A percentile compares a stretch with the other conserved stretches of the same genome.
phyloP scores from a whole-genome alignment of 1,140 invertebrate genomes.

The Sinella curviseta region DNA sequence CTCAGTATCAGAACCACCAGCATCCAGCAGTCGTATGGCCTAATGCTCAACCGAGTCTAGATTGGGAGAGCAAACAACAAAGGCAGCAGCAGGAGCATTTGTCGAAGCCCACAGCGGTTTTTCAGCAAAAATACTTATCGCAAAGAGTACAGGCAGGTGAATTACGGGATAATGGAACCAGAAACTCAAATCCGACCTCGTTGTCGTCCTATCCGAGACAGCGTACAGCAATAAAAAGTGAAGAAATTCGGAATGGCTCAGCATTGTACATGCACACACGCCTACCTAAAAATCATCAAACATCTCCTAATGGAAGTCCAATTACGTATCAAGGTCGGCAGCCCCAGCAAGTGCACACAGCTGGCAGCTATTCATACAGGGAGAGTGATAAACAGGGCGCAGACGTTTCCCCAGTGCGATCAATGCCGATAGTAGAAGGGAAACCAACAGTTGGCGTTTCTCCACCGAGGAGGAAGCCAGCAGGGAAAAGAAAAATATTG shows the following conservation, averaged over 20 bases:
- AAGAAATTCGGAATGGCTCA: neutral
- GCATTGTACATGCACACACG: neutral
- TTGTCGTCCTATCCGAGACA: no score
- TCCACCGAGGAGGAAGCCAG: neutral
- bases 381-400: no score
- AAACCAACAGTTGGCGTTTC: neutral
- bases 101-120: neutral
- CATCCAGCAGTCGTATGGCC: no score
- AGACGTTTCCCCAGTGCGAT: no score
- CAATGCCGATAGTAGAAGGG: neutral
- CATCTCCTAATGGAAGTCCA: neutral
- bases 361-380: neutral
- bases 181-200: neutral
- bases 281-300: neutral
- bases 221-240: neutral
- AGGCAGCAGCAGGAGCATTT: neutral
- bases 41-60: neutral
- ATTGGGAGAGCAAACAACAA: neutral
- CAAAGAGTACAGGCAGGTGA: neutral
- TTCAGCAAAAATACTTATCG: neutral
- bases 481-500: conserved; percentile 2
- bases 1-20: neutral
- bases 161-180: neutral
- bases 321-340: neutral
- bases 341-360: neutral